A percentile compares a stretch with the other conserved stretches of the same genome.
Conservation (phyloP, 2,888 invertebrate genomes). For the Latrodectus elegans region DNA sequence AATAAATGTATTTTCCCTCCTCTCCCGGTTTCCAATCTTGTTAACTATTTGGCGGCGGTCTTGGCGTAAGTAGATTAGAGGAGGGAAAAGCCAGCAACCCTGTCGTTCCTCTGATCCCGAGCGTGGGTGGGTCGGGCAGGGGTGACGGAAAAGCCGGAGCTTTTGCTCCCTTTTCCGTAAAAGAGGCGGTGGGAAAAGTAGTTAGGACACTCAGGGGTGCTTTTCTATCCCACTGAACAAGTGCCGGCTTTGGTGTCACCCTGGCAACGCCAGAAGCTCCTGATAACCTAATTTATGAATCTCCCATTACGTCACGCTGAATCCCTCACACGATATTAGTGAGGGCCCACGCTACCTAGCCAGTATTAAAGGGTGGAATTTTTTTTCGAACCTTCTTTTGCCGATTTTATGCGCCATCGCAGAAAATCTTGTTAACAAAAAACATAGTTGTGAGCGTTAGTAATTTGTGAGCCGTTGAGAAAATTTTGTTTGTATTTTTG, state of each 20-base stretch:
- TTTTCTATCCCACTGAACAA: constrained; percentile 2
- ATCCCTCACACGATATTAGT: not conserved
- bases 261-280: constrained; percentile 54
- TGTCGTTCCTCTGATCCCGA: not conserved
- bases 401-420: too few relatives aligned
- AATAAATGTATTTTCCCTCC: not conserved
- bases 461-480: too few relatives aligned
- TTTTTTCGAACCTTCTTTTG: too few relatives aligned
- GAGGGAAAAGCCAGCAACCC: not conserved
- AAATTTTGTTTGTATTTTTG: too few relatives aligned
- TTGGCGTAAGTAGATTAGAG: constrained; percentile 9
- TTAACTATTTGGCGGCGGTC: not conserved
- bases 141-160: constrained; percentile 7
- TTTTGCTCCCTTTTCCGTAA: not conserved
- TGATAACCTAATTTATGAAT: constrained; percentile 62
- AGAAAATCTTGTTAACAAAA: too few relatives aligned
- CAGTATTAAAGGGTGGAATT: too few relatives aligned
- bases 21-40: constrained; percentile 3
- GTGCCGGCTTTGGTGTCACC: constrained; percentile 20
- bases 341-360: not conserved
- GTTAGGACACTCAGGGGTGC: constrained; percentile 16
- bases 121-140: not conserved
- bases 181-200: constrained; percentile 22
- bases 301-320: constrained; percentile 1
- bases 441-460: too few relatives aligned